These are phyloP conservation scores for Gallinago paraguaiae DNA, from an alignment of 2,113 vertebrate species.

Conservation along the genomic window DNA sequence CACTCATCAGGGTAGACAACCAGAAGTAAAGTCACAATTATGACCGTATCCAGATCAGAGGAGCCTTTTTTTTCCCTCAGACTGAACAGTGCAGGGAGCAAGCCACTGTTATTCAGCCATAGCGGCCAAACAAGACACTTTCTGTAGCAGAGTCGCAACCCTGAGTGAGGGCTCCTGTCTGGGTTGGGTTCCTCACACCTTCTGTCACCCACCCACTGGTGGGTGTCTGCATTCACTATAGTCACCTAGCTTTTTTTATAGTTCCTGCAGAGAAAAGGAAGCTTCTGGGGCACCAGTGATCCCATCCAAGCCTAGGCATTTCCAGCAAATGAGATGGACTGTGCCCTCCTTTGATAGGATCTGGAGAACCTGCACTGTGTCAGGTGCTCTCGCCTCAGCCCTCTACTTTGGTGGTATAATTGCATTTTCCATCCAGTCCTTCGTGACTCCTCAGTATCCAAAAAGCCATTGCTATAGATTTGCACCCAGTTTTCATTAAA, in stretches of 20 bases:
- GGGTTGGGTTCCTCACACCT: not conserved
- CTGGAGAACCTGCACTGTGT: not conserved
- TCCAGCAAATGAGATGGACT: not conserved
- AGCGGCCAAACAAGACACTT: accelerated
- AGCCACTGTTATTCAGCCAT: not conserved
- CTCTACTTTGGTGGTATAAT: not conserved
- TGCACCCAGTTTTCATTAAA: not conserved
- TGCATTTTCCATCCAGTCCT: not conserved
- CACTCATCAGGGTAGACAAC: no score
- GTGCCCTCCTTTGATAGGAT: not conserved
- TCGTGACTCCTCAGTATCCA: not conserved
- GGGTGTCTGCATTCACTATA: not conserved
- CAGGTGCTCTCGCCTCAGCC: not conserved
- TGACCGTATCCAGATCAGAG: not conserved
- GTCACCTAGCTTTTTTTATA: not conserved
- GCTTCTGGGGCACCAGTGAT: not conserved
- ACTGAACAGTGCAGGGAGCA: not conserved
- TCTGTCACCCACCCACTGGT: not conserved
- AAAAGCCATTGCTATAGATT: not conserved
- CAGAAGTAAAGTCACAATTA: not conserved
- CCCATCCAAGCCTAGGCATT: not conserved
- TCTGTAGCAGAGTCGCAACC: not conserved
- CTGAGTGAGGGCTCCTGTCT: accelerated
- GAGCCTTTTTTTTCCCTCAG: not conserved
- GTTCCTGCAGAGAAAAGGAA: not conserved